Evolutionary conservation across 2,113 vertebrate genomes (phyloP).

Genomic region (Nycticryphes semicollaris): DNA sequence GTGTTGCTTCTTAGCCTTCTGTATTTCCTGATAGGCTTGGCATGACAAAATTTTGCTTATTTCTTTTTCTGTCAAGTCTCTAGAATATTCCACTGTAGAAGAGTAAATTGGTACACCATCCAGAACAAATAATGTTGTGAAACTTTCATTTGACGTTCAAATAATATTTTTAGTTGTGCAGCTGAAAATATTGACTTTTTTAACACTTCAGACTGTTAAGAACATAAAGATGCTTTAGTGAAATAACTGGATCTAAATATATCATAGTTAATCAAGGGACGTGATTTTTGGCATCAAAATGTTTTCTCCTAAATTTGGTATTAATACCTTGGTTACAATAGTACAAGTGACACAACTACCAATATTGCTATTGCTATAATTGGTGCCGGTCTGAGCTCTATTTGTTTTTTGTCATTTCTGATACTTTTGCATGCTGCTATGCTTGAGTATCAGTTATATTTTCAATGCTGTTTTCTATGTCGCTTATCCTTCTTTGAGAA

Average conservation of each 20-base stretch:
- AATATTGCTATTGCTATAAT: constrained; percentile 19
- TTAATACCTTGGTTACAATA: constrained; percentile 35
- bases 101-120: constrained; percentile 46
- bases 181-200: constrained; percentile 29
- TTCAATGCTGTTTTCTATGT: constrained; percentile 63
- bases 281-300: constrained; percentile 3
- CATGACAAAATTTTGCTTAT: constrained; percentile 28
- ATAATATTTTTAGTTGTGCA: constrained; percentile 17
- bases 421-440: constrained; percentile 58
- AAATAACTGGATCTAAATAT: neutral
- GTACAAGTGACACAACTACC: constrained; percentile 26
- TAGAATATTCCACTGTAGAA: constrained; percentile 64
- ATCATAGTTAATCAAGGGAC: neutral
- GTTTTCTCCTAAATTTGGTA: neutral
- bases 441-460: constrained; percentile 32
- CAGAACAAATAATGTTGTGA: constrained; percentile 66
- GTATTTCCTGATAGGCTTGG: neutral
- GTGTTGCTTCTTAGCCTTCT: constrained; percentile 6
- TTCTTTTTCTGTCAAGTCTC: constrained; percentile 32
- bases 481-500: constrained; percentile 57
- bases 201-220: constrained; percentile 27
- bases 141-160: constrained; percentile 59
- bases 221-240: neutral
- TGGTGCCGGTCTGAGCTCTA: constrained; percentile 31
- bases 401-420: constrained; percentile 17